These are phyloP conservation scores for Mesorhabditis sp. DNA, from an alignment of 2,888 invertebrate species.

Conservation along the genomic window DNA sequence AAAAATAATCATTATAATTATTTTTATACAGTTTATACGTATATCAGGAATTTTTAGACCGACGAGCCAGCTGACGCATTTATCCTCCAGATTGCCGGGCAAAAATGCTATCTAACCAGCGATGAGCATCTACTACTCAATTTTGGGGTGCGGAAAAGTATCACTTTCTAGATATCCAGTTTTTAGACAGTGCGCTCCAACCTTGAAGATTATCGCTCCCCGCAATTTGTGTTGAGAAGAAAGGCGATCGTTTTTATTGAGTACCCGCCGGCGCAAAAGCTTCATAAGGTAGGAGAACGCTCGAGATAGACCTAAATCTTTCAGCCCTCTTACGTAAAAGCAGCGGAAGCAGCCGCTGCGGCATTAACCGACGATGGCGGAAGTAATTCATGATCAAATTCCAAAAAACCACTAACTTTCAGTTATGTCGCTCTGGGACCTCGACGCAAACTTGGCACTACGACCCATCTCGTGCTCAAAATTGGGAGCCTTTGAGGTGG, in stretches of 20 bases:
- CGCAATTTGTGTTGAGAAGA: conserved; percentile 43
- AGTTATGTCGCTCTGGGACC: conserved; percentile 44
- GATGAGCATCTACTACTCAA: conserved; percentile 27
- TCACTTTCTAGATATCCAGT: background rate
- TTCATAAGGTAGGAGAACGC: conserved; percentile 30
- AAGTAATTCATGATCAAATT: conserved; percentile 19
- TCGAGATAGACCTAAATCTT: conserved; percentile 12
- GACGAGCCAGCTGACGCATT: conserved; percentile 35
- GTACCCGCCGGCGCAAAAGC: conserved; percentile 26
- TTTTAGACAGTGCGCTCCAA: conserved; percentile 47
- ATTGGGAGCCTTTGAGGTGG: conserved; percentile 22
- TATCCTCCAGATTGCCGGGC: conserved; percentile 50
- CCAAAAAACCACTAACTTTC: conserved; percentile 17
- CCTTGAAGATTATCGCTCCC: conserved; percentile 48
- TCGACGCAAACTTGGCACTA: conserved; percentile 45
- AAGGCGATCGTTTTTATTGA: conserved; percentile 33
- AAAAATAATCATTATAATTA: no score
- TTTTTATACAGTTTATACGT: background rate
- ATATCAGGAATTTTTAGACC: conserved; percentile 19
- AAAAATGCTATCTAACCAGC: conserved; percentile 40
- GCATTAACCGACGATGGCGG: conserved; percentile 5
- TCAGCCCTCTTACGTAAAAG: conserved; percentile 44
- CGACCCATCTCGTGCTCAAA: conserved; percentile 34
- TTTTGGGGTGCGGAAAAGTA: conserved; percentile 26
- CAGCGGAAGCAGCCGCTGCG: conserved; percentile 18